phyloP scores from a whole-genome alignment of 2,113 vertebrate species.

The Glareola pratincola region DNA sequence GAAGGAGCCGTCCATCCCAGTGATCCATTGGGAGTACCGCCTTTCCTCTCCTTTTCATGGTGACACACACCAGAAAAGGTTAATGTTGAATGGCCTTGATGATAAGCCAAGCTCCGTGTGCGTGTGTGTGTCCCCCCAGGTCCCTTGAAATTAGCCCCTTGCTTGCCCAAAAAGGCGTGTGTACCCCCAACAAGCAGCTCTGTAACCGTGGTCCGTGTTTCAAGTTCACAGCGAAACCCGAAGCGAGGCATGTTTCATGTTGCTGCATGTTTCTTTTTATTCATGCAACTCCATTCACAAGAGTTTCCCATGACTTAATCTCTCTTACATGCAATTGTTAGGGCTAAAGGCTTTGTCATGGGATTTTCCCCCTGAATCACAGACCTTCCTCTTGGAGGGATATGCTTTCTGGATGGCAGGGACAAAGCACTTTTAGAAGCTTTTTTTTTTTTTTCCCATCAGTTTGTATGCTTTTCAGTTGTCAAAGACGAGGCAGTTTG shows the following conservation, averaged over 20 bases:
- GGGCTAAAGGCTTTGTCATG: slow-evolving; percentile 42
- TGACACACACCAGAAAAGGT: not conserved
- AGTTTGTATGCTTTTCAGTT: not conserved
- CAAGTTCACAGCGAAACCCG: not conserved
- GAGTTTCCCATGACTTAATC: slow-evolving; percentile 59
- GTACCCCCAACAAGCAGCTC: not conserved
- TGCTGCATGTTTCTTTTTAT: slow-evolving; percentile 54
- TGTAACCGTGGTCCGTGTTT: not conserved
- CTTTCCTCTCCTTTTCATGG: not conserved
- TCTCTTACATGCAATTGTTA: slow-evolving; percentile 24
- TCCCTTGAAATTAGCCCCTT: not conserved
- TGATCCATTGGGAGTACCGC: rapidly evolving
- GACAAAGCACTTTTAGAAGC: not conserved
- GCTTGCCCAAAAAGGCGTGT: not conserved
- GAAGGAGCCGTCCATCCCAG: not conserved
- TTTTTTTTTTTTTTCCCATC: not conserved
- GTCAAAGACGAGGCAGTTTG: not conserved
- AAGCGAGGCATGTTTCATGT: slow-evolving; percentile 33
- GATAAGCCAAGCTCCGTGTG: not conserved
- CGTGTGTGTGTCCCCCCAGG: not conserved
- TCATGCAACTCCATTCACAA: not conserved
- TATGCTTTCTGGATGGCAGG: not conserved
- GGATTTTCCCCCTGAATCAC: slow-evolving; percentile 57
- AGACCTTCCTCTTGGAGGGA: slow-evolving; percentile 17
- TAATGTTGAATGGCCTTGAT: not conserved